phyloP scores from a whole-genome alignment of 2,888 invertebrate species.

The Cylindroiulus punctatus region DNA sequence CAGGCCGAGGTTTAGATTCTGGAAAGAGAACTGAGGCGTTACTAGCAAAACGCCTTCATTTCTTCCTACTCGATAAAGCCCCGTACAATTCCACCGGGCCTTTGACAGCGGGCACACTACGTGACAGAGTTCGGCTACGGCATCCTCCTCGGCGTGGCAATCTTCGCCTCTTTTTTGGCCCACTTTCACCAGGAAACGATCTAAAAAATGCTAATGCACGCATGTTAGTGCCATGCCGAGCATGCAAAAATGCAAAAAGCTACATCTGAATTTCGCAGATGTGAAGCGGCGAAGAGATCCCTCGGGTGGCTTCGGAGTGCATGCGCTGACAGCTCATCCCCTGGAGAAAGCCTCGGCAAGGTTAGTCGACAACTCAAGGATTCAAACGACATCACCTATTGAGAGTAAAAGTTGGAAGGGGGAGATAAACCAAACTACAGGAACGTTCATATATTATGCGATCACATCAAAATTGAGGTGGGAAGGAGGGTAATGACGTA shows the following conservation, averaged over 20 bases:
- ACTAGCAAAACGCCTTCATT: not conserved
- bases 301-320: not conserved
- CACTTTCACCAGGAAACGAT: not conserved
- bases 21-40: not conserved
- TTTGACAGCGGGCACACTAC: not conserved
- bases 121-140: not conserved
- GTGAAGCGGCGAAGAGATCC: not conserved
- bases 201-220: not conserved
- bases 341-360: not conserved
- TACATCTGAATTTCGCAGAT: conserved; percentile 42
- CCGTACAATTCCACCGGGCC: not conserved
- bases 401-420: too few relatives aligned
- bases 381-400: too few relatives aligned
- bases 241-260: not conserved
- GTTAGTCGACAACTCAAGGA: too few relatives aligned
- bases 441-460: too few relatives aligned
- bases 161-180: not conserved
- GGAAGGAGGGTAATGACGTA: too few relatives aligned
- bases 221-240: not conserved
- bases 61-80: not conserved
- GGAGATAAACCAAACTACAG: too few relatives aligned
- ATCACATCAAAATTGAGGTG: too few relatives aligned
- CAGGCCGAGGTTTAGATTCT: not conserved
- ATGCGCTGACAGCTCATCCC: conserved; percentile 12
- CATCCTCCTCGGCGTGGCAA: not conserved